Conservation (phyloP, 1,140 invertebrate species). For the Meloidogyne chitwoodi region DNA sequence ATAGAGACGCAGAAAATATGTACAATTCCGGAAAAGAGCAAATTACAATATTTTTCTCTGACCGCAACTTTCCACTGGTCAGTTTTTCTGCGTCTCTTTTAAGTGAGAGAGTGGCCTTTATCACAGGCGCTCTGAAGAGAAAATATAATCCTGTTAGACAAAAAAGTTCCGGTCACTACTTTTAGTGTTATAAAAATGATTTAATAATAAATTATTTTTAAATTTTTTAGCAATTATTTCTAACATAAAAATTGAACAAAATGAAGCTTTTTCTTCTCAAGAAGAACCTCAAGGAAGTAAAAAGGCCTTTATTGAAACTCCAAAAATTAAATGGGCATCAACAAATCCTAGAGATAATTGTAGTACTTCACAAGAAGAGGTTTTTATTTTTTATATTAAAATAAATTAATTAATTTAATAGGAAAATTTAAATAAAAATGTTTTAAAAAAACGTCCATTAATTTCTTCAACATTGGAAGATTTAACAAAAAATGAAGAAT, state of each 20-base stretch:
- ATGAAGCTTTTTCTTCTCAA: background rate
- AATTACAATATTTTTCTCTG: no score
- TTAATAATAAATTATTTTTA: background rate
- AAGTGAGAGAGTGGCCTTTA: no score
- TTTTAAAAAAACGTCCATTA: background rate
- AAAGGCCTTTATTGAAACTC: background rate
- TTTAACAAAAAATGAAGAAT: background rate
- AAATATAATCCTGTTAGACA: no score
- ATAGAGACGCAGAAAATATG: no score
- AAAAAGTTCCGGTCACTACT: no score
- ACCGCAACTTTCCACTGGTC: no score
- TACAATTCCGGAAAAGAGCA: no score
- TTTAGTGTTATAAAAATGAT: no score
- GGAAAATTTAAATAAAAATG: background rate
- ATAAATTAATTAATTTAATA: background rate
- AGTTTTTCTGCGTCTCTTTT: no score
- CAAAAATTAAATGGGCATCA: background rate
- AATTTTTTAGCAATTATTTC: background rate
- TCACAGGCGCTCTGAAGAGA: no score
- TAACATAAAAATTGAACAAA: background rate
- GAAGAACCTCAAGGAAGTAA: background rate
- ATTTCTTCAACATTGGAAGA: background rate
- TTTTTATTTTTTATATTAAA: background rate
- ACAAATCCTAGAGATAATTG: background rate
- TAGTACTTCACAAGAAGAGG: background rate